These are phyloP conservation scores for Drosophila bocki DNA, from an alignment of 1,140 invertebrate species.

Conservation along the genomic window DNA sequence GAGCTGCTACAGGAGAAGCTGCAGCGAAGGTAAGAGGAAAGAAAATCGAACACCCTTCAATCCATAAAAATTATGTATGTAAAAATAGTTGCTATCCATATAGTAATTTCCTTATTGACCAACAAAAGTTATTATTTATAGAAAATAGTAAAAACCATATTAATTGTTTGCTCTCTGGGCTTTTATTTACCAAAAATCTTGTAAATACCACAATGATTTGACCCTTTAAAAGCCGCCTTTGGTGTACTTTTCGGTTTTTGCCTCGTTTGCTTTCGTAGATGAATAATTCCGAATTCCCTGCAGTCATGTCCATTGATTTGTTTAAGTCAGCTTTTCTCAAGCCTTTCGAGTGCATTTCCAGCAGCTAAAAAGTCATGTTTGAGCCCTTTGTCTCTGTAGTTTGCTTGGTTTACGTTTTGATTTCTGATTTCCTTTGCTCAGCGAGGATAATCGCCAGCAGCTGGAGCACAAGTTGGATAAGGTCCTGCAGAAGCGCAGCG, in stretches of 20 bases:
- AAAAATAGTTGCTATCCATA: not conserved
- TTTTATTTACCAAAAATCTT: not conserved
- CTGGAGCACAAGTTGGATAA: slow-evolving; percentile 82
- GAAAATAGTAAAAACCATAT: not conserved
- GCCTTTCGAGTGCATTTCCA: slow-evolving; percentile 20
- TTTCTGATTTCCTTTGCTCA: slow-evolving; percentile 35
- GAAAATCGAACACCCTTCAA: not conserved
- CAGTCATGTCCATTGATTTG: slow-evolving; percentile 23
- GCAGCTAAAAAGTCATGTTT: slow-evolving; percentile 11
- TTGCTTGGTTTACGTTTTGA: slow-evolving; percentile 4
- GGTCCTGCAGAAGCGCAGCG: slow-evolving; percentile 76
- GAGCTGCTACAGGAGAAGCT: slow-evolving; percentile 81
- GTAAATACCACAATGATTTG: not conserved
- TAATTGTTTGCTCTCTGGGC: not conserved
- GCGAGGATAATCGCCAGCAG: slow-evolving; percentile 81
- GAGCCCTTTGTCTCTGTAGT: slow-evolving; percentile 15
- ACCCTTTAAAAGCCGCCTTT: not conserved
- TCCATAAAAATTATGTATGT: not conserved
- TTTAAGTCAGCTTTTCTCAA: slow-evolving; percentile 17
- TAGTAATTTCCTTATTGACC: not conserved
- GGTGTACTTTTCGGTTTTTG: not conserved
- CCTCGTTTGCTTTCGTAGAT: not conserved
- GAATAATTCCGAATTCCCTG: slow-evolving; percentile 19
- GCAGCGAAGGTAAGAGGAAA: slow-evolving; percentile 64
- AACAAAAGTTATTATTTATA: not conserved